Percentiles rank a stretch among this genome's conserved stretches.
Conservation (phyloP, 2,113 vertebrate genomes). For the Silurus asotus region DNA sequence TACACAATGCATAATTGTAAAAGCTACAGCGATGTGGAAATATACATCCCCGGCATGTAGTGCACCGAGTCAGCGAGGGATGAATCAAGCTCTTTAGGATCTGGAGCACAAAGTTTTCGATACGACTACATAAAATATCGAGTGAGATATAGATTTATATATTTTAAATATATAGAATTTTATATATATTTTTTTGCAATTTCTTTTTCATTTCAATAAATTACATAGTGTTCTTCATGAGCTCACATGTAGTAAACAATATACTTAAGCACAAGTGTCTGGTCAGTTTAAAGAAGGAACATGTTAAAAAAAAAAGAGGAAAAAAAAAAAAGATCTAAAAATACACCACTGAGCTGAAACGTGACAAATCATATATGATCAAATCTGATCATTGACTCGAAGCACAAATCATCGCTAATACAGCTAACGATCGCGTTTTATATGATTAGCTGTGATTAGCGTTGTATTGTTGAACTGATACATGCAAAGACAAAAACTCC, state of each 20-base stretch:
- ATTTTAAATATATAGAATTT: too few species aligned
- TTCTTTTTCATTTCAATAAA: slow-evolving; percentile 66
- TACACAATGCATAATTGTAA: slow-evolving; percentile 55
- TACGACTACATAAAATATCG: slow-evolving; percentile 55
- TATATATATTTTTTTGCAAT: neutral
- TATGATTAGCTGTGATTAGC: neutral
- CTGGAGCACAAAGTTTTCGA: slow-evolving; percentile 54
- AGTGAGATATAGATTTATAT: too few species aligned
- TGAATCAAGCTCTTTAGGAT: slow-evolving; percentile 51
- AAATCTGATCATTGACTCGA: slow-evolving; percentile 31
- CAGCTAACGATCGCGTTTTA: neutral
- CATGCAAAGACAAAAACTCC: neutral
- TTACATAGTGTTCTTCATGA: slow-evolving; percentile 69
- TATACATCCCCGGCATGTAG: slow-evolving; percentile 56
- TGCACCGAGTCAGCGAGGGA: slow-evolving; percentile 57
- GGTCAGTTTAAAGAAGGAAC: slow-evolving; percentile 68
- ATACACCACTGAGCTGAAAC: slow-evolving; percentile 51
- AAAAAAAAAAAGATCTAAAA: slow-evolving; percentile 30
- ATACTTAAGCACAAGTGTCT: slow-evolving; percentile 77
- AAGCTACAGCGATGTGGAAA: slow-evolving; percentile 64
- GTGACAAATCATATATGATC: slow-evolving; percentile 37
- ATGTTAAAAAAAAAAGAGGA: slow-evolving; percentile 26
- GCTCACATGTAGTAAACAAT: slow-evolving; percentile 70
- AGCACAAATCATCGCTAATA: neutral
- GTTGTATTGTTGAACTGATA: neutral